Evolutionary conservation across 1,140 invertebrate genomes (phyloP).

Genomic region (Rhagoletis zephyria): DNA sequence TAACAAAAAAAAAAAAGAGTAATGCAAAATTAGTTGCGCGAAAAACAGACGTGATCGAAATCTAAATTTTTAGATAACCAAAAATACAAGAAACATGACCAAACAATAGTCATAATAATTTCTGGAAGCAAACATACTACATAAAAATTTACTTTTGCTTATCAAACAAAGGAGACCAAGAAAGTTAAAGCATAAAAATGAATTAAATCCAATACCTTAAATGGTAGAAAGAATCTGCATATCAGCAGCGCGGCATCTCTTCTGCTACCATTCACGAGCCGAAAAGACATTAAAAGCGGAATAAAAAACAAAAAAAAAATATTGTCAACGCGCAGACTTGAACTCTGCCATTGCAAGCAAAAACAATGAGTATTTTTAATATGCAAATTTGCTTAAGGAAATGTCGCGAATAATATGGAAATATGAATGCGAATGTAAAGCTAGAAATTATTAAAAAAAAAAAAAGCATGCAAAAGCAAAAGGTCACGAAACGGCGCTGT

Average conservation of each 20-base stretch:
- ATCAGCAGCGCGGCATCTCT: not conserved
- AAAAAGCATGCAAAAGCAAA: not conserved
- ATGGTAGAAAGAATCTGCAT: conserved; percentile 4
- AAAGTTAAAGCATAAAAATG: not conserved
- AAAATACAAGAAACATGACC: conserved; percentile 43
- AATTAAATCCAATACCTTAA: not conserved
- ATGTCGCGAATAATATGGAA: conserved; percentile 37
- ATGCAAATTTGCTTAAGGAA: conserved; percentile 40
- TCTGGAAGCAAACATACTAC: not conserved
- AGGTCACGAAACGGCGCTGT: not conserved
- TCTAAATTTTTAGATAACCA: conserved; percentile 19
- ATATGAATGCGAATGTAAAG: not conserved
- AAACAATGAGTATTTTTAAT: conserved; percentile 47
- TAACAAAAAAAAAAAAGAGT: not conserved
- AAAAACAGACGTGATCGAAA: conserved; percentile 36
- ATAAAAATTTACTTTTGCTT: not conserved
- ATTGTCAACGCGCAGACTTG: not conserved
- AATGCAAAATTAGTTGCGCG: not conserved
- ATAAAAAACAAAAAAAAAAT: not conserved
- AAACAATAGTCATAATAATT: conserved; percentile 50
- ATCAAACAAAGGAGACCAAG: not conserved
- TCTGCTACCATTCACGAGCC: conserved; percentile 29
- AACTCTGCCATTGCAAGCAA: conserved; percentile 2
- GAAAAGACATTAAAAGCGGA: not conserved
- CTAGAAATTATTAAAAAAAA: not conserved